Evolutionary conservation across 1,140 invertebrate species (phyloP), one percentile per base, ranked within the genome.

Genomic region (Parasteatoda tepidariorum): DNA sequence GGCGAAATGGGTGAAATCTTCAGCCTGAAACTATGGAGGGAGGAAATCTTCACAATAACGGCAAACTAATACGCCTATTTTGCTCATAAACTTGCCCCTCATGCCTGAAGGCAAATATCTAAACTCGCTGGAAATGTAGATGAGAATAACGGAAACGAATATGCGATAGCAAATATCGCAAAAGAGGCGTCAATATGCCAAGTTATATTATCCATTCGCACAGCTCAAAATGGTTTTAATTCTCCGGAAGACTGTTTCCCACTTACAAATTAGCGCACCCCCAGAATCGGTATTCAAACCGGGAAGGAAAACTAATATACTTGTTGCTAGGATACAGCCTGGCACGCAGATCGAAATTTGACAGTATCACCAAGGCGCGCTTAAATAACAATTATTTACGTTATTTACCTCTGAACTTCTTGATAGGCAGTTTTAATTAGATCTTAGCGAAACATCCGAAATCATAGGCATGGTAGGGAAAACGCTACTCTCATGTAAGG

Each of bases 301-400:
- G 2, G 38, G 38, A 2, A 48, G 38, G 38, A 48, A 48, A 78
- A 66, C 74, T 66, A 78, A 78, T 78, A 78, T 78, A 66, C 74
- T 61, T 78, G 74, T 78, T 78, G 74, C 74, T 66, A 78, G 73
- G 73, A 62, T 75, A 75, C 73, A 61, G 55, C 18, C 18, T 22
- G 30, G 38, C 55, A 31, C 54, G 9, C 9, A 34, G 68, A 71
- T 71, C 73, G 73, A 75, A 59, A 75, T 61, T 30, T 75, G 73
- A 75, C 73, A 75, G 55, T 61, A 38, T 28, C 31, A 38, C 6
- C 33, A 54, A 30, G 57, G 74, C 24, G 38, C 34, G 74, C 74
- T 78, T 78, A 78, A 78, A 78, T 78, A 74, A 78, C 74, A 78
- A 66, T 78, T 78, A 78, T 66, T 75, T 75, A 62, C 73, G 59